A percentile compares a stretch with the other conserved stretches of the same genome.
These are phyloP conservation scores for Stigmatopora nigra DNA, from an alignment of 2,113 vertebrate species.

Conservation along the genomic window DNA sequence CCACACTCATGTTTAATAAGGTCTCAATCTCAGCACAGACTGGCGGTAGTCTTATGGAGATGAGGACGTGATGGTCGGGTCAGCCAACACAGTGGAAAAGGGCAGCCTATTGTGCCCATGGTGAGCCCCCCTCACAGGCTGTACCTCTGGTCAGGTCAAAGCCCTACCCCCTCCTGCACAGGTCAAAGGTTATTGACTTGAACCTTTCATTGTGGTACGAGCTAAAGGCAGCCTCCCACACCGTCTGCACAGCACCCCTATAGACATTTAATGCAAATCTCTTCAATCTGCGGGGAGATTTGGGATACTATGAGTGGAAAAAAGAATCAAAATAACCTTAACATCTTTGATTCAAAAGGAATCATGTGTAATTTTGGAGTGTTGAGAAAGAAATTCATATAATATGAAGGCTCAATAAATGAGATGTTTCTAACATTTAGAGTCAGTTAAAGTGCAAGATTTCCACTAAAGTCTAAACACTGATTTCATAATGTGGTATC, in stretches of 20 bases:
- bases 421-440: too few species aligned
- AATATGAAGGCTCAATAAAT: too few species aligned
- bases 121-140: constrained; percentile 15
- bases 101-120: constrained; percentile 39
- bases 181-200: constrained; percentile 48
- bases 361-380: not conserved
- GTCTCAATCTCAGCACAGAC: constrained; percentile 56
- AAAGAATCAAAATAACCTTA: not conserved
- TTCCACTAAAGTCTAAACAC: too few species aligned
- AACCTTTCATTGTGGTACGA: constrained; percentile 16
- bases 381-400: not conserved
- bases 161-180: constrained; percentile 24
- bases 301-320: not conserved
- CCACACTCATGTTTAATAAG: constrained; percentile 51
- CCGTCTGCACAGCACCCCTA: constrained; percentile 5
- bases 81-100: constrained; percentile 34
- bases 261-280: not conserved
- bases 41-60: constrained; percentile 69
- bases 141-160: constrained; percentile 45
- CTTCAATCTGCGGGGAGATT: not conserved
- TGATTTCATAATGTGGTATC: too few species aligned
- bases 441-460: too few species aligned
- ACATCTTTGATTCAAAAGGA: not conserved
- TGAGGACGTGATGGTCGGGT: constrained; percentile 66
- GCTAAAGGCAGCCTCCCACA: constrained; percentile 14